Evolutionary conservation across 92 coral and sea anemone genomes (phyloP), one percentile per base, ranked within the genome.

Genomic region (Siderastrea radians): DNA sequence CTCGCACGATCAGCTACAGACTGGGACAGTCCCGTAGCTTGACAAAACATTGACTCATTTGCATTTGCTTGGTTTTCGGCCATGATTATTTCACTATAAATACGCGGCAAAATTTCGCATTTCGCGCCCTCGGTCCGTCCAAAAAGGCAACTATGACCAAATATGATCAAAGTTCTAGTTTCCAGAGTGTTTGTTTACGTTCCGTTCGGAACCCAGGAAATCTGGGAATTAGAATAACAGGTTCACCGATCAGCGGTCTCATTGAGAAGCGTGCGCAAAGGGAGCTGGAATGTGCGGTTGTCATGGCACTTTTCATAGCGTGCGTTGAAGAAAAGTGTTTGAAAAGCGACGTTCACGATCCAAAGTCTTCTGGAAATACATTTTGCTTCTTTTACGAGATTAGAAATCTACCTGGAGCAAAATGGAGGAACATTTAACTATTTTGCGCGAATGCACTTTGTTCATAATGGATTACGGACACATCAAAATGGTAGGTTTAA

Each of bases 1-100:
- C 87, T 82, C 11, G 71, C 87, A 82, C 70, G 71, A 82, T 82
- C 71, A 3, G 49, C 79, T 61, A 71, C 50, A 19, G 60, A 82
- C 68, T 82, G 87, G 59, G 87, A 53, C 87, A 82, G 68, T 82
- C 69, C 53, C 7, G 58, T 57, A 72, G 79, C 79, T 82, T 69
- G 79, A 82, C 87, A 82, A 82, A 82, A 65, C 84, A 80, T 3
- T 2, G 75, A 49, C 13, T 64, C 75, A 79, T n/a, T 17, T 47
- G 52, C 75, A 79, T n/a, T 17, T 47, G 52, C 68, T 49, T 13
- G 52, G 68, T 63, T 79, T 79, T 49, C 74, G n/a, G 74, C 84
- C 84, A 79, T 79, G 59, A 8, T 66, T 14, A 66, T 12, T 66
- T 66, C 15, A 7, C 17, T 14, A 57, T 58, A 77, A 77, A 2